Evolutionary conservation across 2,797 vertebrate genomes (phyloP).

Genomic region (Distichodus sexfasciatus): DNA sequence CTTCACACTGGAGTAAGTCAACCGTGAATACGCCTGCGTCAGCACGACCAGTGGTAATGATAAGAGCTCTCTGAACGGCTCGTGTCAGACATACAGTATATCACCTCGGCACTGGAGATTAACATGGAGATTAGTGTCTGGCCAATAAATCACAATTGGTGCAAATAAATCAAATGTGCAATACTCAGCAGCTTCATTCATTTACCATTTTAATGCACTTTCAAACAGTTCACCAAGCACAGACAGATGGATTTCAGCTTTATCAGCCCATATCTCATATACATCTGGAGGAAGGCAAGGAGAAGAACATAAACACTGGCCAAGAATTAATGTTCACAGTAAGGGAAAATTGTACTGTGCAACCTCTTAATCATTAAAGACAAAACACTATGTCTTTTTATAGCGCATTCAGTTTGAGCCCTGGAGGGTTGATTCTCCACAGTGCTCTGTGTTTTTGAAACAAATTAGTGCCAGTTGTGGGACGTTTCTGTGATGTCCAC

Average conservation of each 20-base stretch:
- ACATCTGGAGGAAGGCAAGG: neutral
- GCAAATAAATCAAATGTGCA: slow-evolving; percentile 34
- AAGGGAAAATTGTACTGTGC: too few species aligned
- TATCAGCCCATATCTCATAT: neutral
- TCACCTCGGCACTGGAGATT: slow-evolving; percentile 27
- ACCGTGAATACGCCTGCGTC: slow-evolving; percentile 16
- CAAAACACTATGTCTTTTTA: too few species aligned
- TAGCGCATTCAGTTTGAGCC: neutral
- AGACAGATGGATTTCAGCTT: slow-evolving; percentile 12
- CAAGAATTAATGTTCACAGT: too few species aligned
- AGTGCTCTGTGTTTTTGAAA: neutral
- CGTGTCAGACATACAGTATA: slow-evolving; percentile 21
- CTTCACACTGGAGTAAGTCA: slow-evolving; percentile 2
- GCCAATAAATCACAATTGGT: slow-evolving; percentile 26
- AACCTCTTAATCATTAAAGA: too few species aligned
- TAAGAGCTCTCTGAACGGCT: slow-evolving; percentile 27
- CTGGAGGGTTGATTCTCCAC: too few species aligned
- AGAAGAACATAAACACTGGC: neutral
- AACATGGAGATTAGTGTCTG: slow-evolving; percentile 21
- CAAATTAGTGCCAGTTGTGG: neutral
- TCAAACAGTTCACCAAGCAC: slow-evolving; percentile 27
- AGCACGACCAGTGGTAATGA: slow-evolving; percentile 31
- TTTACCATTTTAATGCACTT: slow-evolving; percentile 32
- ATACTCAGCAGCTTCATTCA: slow-evolving; percentile 25
- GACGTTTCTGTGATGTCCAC: neutral